Conservation (phyloP, 2,888 invertebrate species). For the Eilema caniola region DNA sequence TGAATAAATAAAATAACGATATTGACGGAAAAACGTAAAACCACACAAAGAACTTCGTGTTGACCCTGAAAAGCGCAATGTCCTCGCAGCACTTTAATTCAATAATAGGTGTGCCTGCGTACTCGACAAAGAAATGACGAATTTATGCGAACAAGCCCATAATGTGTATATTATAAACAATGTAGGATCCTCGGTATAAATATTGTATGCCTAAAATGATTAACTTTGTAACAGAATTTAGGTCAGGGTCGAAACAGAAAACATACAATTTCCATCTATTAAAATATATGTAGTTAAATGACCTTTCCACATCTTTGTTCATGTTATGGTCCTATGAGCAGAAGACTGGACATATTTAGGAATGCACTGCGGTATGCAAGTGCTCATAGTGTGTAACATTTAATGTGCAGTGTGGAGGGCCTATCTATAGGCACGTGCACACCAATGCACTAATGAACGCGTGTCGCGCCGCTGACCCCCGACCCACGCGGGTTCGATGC, state of each 20-base stretch:
- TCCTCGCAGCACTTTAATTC: slow-evolving; percentile 61
- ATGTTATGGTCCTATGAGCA: background rate
- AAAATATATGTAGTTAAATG: slow-evolving; percentile 39
- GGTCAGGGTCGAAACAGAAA: slow-evolving; percentile 63
- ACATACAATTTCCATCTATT: slow-evolving; percentile 30
- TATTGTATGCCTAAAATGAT: slow-evolving; percentile 8
- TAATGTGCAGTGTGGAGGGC: slow-evolving; percentile 33
- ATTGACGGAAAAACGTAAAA: slow-evolving; percentile 59
- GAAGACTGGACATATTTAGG: slow-evolving; percentile 25
- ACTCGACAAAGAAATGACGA: slow-evolving; percentile 66
- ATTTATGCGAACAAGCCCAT: slow-evolving; percentile 47
- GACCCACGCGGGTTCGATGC: slow-evolving; percentile 84
- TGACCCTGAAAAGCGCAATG: slow-evolving; percentile 66
- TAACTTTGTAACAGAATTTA: slow-evolving; percentile 51
- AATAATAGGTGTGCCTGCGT: slow-evolving; percentile 61
- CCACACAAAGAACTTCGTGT: slow-evolving; percentile 57
- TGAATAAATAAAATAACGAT: slow-evolving; percentile 42
- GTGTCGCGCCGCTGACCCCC: slow-evolving; percentile 83
- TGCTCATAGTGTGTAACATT: slow-evolving; percentile 26
- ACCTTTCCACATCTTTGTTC: slow-evolving; percentile 28
- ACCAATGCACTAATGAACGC: slow-evolving; percentile 79
- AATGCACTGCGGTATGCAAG: slow-evolving; percentile 35
- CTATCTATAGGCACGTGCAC: slow-evolving; percentile 60
- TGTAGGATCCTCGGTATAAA: slow-evolving; percentile 8
- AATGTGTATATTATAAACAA: slow-evolving; percentile 23